These are phyloP conservation scores for Muscicapa adusta DNA, from an alignment of 2,113 vertebrate genomes.

Conservation along the genomic window DNA sequence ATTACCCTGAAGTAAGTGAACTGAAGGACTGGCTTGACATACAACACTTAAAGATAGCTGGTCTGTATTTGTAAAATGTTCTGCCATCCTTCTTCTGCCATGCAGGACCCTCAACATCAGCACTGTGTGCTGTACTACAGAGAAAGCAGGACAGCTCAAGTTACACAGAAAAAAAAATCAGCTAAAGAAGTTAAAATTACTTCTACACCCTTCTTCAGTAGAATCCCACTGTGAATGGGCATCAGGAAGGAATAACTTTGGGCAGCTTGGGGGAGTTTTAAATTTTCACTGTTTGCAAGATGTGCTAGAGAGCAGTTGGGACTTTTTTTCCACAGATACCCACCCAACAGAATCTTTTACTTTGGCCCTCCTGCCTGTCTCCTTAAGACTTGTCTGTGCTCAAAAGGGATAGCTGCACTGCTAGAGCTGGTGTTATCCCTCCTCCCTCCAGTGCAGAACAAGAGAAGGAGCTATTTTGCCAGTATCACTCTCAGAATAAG, in stretches of 20 bases:
- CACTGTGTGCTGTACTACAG: background rate
- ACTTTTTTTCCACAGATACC: background rate
- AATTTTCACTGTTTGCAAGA: background rate
- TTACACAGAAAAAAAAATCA: background rate
- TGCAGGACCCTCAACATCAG: background rate
- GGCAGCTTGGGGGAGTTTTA: background rate
- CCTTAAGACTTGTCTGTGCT: background rate
- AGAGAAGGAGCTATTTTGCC: background rate
- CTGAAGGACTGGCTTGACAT: background rate
- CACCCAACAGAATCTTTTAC: background rate
- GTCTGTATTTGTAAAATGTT: background rate
- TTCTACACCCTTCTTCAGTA: background rate
- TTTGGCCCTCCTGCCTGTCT: background rate
- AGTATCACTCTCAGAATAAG: background rate
- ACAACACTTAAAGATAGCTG: background rate
- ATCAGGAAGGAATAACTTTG: rapidly evolving
- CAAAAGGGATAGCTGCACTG: background rate
- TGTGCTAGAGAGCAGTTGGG: background rate
- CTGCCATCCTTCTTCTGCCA: background rate
- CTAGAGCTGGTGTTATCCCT: background rate
- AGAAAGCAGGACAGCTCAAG: background rate
- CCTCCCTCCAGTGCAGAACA: background rate
- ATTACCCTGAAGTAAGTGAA: background rate
- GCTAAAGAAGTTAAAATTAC: background rate
- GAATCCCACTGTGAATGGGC: background rate